Conservation (phyloP, 2,113 vertebrate species). For the Melierax canorus region DNA sequence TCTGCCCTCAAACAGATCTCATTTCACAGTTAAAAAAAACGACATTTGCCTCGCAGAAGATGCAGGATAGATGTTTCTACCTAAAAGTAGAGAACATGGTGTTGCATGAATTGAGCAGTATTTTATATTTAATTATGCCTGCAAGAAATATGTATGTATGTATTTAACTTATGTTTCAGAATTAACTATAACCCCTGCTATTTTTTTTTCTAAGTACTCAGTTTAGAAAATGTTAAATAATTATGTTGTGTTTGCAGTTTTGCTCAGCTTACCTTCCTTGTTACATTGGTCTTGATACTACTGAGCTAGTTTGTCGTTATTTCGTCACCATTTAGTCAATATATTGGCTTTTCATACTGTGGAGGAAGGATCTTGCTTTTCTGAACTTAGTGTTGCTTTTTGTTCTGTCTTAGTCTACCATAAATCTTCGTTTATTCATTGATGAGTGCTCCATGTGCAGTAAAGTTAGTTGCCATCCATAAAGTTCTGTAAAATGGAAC, state of each 20-base stretch:
- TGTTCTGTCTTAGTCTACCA: background rate
- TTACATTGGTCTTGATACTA: background rate
- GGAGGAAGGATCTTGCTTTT: background rate
- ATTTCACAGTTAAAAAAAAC: background rate
- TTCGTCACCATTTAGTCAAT: background rate
- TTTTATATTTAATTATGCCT: background rate
- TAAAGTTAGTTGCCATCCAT: background rate
- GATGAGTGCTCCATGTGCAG: background rate
- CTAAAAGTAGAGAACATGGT: background rate
- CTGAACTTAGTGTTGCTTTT: background rate
- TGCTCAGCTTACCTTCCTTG: background rate
- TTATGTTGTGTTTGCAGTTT: background rate
- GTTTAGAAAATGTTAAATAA: background rate
- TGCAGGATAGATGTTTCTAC: background rate
- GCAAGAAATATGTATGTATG: background rate
- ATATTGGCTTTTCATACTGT: background rate
- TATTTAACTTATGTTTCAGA: background rate
- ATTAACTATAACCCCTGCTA: background rate
- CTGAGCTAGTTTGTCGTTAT: background rate
- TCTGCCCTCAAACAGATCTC: background rate
- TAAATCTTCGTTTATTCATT: background rate
- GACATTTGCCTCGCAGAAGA: background rate
- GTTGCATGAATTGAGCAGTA: background rate
- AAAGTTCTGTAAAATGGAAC: background rate
- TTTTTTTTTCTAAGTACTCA: background rate